phyloP scores from a whole-genome alignment of 2,113 vertebrate species.

The Aldabrachelys gigantea region DNA sequence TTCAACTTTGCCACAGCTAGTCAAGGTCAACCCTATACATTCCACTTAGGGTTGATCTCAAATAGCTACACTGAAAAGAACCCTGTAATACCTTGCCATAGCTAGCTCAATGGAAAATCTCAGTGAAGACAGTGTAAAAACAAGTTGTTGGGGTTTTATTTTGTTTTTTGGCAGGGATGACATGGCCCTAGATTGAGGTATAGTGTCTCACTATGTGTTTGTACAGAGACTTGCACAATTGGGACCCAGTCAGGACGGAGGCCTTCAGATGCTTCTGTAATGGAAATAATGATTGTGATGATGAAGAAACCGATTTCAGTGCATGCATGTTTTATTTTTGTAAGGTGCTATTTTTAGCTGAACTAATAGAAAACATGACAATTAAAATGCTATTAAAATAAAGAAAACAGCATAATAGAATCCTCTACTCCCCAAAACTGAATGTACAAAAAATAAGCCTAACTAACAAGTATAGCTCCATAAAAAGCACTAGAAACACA shows the following conservation, averaged over 20 bases:
- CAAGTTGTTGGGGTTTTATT: background rate
- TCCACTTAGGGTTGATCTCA: background rate
- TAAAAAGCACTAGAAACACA: background rate
- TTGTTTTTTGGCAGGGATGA: background rate
- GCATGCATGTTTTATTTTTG: background rate
- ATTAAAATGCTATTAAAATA: constrained; percentile 10
- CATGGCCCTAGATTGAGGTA: background rate
- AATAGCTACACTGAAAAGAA: background rate
- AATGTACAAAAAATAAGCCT: constrained; percentile 58
- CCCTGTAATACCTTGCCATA: background rate
- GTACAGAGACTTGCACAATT: background rate
- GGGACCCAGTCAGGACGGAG: background rate
- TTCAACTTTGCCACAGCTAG: background rate
- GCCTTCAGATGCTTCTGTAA: background rate
- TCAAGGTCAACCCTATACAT: background rate
- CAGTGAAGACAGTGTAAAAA: background rate
- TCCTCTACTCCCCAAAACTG: background rate
- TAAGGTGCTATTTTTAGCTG: constrained; percentile 39
- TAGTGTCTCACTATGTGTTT: background rate
- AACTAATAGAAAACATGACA: constrained; percentile 16
- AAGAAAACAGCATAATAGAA: constrained; percentile 48
- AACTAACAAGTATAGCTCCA: constrained; percentile 44
- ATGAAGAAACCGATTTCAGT: background rate
- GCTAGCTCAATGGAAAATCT: too few species aligned
- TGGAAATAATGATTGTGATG: background rate